phyloP scores from a whole-genome alignment of 2,113 vertebrate genomes.

The Callithrix jacchus region DNA sequence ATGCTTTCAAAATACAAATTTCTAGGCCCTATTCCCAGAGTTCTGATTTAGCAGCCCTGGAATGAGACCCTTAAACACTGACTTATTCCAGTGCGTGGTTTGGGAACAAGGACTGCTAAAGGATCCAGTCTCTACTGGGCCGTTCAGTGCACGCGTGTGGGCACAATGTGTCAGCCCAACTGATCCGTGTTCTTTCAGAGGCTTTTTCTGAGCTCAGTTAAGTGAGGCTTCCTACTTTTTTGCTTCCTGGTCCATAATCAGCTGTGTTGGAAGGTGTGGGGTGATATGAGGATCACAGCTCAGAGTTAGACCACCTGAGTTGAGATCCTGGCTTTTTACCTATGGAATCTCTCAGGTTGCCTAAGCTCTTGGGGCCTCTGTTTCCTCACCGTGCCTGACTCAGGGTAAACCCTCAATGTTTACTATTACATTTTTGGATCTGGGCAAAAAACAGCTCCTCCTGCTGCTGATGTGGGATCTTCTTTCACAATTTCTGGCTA shows the following conservation, averaged over 20 bases:
- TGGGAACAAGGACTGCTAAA: neutral
- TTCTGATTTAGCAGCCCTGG: neutral
- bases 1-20: constrained; percentile 8
- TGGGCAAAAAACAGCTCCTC: neutral
- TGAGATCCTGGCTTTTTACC: neutral
- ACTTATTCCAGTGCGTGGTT: neutral
- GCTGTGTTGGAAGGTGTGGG: neutral
- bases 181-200: neutral
- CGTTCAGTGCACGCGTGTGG: neutral
- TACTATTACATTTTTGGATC: neutral
- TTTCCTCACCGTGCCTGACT: neutral
- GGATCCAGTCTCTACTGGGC: neutral
- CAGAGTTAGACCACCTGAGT: neutral
- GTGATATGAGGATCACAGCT: neutral
- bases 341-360: neutral
- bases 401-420: neutral
- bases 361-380: neutral
- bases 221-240: neutral
- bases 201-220: neutral
- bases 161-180: neutral
- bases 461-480: neutral
- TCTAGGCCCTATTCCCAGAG: neutral
- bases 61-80: neutral
- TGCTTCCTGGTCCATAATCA: neutral
- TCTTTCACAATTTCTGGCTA: neutral